Conservation (phyloP, 2,797 vertebrate species). For the Pristis pectinata region DNA sequence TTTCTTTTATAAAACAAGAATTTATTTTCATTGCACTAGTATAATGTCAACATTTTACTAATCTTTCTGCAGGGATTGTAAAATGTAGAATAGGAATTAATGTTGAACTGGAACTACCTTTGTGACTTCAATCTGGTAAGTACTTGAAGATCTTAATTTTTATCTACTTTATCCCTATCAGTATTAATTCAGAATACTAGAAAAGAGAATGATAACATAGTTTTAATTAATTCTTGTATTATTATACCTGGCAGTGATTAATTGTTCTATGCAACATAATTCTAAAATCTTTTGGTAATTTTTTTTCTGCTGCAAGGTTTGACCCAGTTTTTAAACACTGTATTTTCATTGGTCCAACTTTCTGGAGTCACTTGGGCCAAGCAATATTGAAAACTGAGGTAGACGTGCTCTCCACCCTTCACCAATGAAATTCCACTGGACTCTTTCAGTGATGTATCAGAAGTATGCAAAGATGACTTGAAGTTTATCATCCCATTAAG, state of each 20-base stretch:
- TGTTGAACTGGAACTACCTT: background rate
- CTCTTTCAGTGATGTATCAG: background rate
- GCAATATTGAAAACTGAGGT: background rate
- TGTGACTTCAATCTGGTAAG: background rate
- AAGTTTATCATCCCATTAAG: background rate
- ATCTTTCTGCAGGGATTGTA: background rate
- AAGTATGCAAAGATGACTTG: background rate
- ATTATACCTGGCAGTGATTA: slow-evolving; percentile 5
- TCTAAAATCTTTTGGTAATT: background rate
- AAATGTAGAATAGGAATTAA: slow-evolving; percentile 11
- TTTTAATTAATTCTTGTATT: background rate
- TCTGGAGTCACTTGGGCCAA: background rate
- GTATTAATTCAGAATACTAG: background rate
- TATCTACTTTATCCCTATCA: background rate
- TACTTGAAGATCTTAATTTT: background rate
- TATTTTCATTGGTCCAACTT: background rate
- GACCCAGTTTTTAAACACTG: background rate
- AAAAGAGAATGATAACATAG: background rate
- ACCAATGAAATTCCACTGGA: background rate
- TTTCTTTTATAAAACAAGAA: background rate
- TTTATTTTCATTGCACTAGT: background rate
- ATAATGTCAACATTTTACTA: background rate
- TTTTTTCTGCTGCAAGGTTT: background rate
- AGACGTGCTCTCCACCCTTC: background rate
- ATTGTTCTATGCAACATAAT: background rate